Evolutionary conservation across 1,140 invertebrate genomes (phyloP), one percentile per base, ranked within the genome.

Genomic region (Coptotermes formosanus): DNA sequence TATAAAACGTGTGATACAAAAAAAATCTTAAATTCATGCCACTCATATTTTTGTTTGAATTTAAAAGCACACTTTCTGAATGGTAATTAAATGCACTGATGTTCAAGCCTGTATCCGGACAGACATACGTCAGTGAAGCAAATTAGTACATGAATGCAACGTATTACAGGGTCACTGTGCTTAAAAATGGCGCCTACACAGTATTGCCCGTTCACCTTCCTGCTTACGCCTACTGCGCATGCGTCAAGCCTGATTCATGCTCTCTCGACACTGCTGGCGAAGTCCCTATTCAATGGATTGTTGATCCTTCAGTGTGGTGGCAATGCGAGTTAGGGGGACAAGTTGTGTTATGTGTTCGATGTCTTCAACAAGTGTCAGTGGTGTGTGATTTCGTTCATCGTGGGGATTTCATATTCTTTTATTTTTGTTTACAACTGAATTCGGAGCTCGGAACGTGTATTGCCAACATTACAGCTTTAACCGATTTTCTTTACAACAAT

Each of bases 231-330:
- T 75, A 25, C 9, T 30, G 25, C 64, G 64, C 64, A 75, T 75
- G 64, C 64, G 64, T 30, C 64, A 75, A 75, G 25, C 64, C 64
- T 75, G 64, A 75, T 75, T 75, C 64, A 75, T 75, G n/a, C 64
- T 75, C 64, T 75, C 64, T 14, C n/a, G 64, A 75, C 64, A 4
- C 64, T 75, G 64, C n/a, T 6, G 25, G 25, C n/a, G 64, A 11
- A 75, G n/a, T 16, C n/a, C n/a, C 8, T 8, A 75, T 75, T 75
- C 64, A 75, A n/a, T n/a, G 64, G 64, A 75, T 75, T 75, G 64
- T 75, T 75, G 64, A 75, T 75, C 12, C 64, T n/a, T 75, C n/a
- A 30, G 64, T 38, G 38, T 30, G 25, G 64, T 75, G n/a, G 64
- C n/a, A 12, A 8, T 75, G 25, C 14, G 59, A n/a, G 59, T 64